These are phyloP conservation scores for Tokudaia tokunoshimensis DNA, from an alignment of 2,797 vertebrate species.

Conservation along the genomic window DNA sequence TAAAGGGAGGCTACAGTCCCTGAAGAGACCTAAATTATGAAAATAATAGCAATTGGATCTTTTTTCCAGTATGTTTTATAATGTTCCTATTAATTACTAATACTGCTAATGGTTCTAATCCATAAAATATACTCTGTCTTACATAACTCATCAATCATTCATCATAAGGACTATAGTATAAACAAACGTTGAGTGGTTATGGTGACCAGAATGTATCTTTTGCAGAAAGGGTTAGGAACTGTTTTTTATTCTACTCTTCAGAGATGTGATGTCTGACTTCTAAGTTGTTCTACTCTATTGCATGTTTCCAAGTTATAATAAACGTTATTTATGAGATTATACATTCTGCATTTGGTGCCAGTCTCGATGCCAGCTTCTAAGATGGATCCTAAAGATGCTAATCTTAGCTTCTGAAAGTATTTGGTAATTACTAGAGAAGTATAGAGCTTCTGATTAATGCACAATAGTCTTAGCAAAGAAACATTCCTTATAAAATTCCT, in stretches of 20 bases:
- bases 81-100: neutral
- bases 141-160: neutral
- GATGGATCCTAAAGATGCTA: neutral
- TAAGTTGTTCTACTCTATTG: neutral
- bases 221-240: neutral
- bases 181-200: neutral
- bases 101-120: neutral
- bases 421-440: neutral
- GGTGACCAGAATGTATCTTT: neutral
- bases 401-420: neutral
- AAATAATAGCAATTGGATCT: neutral
- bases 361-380: neutral
- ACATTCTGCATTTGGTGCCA: neutral
- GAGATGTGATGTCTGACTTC: neutral
- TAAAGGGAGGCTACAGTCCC: accelerated
- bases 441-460: neutral
- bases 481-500: neutral
- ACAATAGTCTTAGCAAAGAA: neutral
- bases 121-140: neutral
- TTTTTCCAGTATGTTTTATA: neutral
- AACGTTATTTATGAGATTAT: neutral
- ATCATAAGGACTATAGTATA: neutral
- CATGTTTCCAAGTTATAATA: neutral
- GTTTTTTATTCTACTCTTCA: neutral
- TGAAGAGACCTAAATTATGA: neutral